Evolutionary conservation across 2,888 invertebrate species (phyloP).

Genomic region (Euspilapteryx auroguttella): DNA sequence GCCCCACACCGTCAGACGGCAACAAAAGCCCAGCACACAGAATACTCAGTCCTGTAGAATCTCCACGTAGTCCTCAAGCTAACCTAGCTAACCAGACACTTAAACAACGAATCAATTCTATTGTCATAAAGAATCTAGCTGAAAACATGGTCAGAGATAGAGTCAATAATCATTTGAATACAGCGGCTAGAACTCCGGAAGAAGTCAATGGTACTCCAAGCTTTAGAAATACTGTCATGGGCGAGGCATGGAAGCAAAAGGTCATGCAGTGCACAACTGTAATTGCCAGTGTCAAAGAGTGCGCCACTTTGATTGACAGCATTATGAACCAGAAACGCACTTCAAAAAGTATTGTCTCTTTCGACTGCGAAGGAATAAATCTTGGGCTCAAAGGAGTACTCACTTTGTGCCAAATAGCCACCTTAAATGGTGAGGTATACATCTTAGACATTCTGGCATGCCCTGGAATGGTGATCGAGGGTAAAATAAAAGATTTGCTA

Average conservation of each 20-base stretch:
- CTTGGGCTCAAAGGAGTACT: conserved; percentile 86
- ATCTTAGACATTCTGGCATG: conserved; percentile 87
- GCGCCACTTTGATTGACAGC: conserved; percentile 74
- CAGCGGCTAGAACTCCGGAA: conserved; percentile 36
- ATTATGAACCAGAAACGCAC: conserved; percentile 64
- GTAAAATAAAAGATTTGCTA: conserved; percentile 77
- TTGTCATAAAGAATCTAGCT: conserved; percentile 86
- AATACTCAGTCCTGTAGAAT: conserved; percentile 55
- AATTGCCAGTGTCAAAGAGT: conserved; percentile 77
- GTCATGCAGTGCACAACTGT: conserved; percentile 81
- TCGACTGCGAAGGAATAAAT: conserved; percentile 94
- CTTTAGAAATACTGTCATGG: conserved; percentile 46
- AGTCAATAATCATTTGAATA: conserved; percentile 48
- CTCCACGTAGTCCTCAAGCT: conserved; percentile 45
- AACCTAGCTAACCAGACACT: conserved; percentile 73
- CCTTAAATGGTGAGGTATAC: conserved; percentile 79
- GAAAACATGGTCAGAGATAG: conserved; percentile 72
- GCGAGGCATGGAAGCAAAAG: conserved; percentile 81
- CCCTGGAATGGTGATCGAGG: conserved; percentile 75
- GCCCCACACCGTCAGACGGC: conserved; percentile 51
- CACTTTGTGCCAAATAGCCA: conserved; percentile 84
- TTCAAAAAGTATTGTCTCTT: conserved; percentile 69
- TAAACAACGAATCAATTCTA: conserved; percentile 85
- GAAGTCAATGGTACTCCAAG: conserved; percentile 43
- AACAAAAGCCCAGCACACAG: conserved; percentile 41